Percentiles rank a stretch among this genome's conserved stretches.
Evolutionary conservation across 1,140 invertebrate species (phyloP).

Genomic region (Pachyrhynchus sulphureomaculatus): DNA sequence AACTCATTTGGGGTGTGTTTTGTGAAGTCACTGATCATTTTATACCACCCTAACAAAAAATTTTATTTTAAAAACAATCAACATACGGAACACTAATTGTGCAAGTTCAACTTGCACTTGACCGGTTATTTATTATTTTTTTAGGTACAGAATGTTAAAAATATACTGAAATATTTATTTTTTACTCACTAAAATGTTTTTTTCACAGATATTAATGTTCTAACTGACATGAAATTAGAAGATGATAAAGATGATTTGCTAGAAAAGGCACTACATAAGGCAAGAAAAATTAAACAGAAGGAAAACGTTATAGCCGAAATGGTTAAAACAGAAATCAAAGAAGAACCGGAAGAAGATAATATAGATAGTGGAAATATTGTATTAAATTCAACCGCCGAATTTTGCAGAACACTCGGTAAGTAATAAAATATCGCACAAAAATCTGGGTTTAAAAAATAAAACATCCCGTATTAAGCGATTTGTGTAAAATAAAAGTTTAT

Average conservation of each 20-base stretch:
- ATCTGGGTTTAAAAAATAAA: neutral
- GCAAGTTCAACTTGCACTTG: too few species aligned
- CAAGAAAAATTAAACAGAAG: conserved; percentile 69
- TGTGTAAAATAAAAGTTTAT: too few species aligned
- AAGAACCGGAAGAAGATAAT: conserved; percentile 50
- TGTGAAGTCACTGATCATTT: too few species aligned
- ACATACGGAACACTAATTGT: too few species aligned
- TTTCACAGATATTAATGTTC: conserved; percentile 23
- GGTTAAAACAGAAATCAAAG: conserved; percentile 51
- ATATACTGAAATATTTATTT: too few species aligned
- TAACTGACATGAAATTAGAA: conserved; percentile 60
- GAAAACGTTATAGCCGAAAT: conserved; percentile 53
- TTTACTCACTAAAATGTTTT: too few species aligned
- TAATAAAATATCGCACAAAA: neutral
- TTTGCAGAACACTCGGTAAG: conserved; percentile 81
- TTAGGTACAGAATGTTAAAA: too few species aligned
- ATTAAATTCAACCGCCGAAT: conserved; percentile 94
- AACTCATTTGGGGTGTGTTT: too few species aligned
- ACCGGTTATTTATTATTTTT: too few species aligned
- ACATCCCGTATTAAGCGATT: too few species aligned
- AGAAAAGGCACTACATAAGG: conserved; percentile 72
- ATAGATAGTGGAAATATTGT: conserved; percentile 66
- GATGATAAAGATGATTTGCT: conserved; percentile 76
- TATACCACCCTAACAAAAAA: too few species aligned
- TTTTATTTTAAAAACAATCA: too few species aligned